Percentiles rank a stretch among this genome's conserved stretches.
Evolutionary conservation across 2,113 vertebrate genomes (phyloP).

Genomic region (Leucoraja erinaceus): DNA sequence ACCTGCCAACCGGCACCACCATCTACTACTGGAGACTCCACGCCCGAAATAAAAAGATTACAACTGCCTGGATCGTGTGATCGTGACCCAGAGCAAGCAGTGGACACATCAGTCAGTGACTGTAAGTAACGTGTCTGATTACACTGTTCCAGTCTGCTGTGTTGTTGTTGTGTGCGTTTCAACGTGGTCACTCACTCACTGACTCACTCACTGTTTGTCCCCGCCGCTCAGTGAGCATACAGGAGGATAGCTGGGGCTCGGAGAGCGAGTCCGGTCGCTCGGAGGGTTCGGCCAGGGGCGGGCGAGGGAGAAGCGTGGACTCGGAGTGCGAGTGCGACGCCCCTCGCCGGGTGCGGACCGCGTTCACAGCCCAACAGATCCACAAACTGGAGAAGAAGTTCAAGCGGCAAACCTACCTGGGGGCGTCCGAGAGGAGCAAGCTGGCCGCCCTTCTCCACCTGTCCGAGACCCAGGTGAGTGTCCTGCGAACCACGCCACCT

Average conservation of each 20-base stretch:
- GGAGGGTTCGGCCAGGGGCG: not conserved
- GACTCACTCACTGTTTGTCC: too few species aligned
- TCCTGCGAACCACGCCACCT: too few species aligned
- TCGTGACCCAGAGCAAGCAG: too few species aligned
- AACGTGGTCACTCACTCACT: too few species aligned
- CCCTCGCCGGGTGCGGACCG: constrained; percentile 59
- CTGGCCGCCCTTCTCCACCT: constrained; percentile 61
- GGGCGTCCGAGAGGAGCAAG: constrained; percentile 59
- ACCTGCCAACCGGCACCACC: not conserved
- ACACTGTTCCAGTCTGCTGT: too few species aligned
- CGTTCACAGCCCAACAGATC: constrained; percentile 68
- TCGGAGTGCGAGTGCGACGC: not conserved
- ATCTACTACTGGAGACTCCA: not conserved
- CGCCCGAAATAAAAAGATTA: not conserved
- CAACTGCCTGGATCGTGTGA: not conserved
- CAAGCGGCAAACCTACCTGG: constrained; percentile 64
- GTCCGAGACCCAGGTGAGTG: constrained; percentile 68
- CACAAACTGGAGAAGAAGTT: constrained; percentile 67
- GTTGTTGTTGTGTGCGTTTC: too few species aligned
- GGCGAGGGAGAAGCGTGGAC: not conserved
- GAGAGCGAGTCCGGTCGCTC: constrained; percentile 9
- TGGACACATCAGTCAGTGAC: not conserved
- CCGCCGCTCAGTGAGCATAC: too few species aligned
- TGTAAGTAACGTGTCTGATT: not conserved
- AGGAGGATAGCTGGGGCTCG: not conserved